These are phyloP conservation scores for Caenorhabditis japonica DNA, from an alignment of 2,888 invertebrate genomes.

Conservation along the genomic window DNA sequence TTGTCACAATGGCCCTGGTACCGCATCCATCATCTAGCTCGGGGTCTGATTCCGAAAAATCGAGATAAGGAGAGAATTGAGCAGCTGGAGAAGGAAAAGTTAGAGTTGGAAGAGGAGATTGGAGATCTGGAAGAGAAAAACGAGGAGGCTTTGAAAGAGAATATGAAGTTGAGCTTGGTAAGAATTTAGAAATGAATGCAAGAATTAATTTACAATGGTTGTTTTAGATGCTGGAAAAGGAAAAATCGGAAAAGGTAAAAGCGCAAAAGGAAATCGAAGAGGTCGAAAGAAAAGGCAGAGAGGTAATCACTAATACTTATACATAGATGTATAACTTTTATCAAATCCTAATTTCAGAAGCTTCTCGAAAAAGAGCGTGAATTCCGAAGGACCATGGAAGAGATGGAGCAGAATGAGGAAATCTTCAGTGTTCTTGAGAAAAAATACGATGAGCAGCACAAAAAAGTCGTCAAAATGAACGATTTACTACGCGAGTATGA, in stretches of 20 bases:
- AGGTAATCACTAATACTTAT: too few species aligned
- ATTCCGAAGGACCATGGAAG: conserved; percentile 61
- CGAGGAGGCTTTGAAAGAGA: conserved; percentile 46
- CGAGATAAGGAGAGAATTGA: conserved; percentile 51
- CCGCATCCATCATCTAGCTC: conserved; percentile 60
- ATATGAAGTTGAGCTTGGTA: conserved; percentile 40
- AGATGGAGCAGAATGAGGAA: conserved; percentile 72
- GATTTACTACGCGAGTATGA: conserved; percentile 69
- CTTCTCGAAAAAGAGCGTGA: conserved; percentile 54
- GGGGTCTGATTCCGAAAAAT: conserved; percentile 67
- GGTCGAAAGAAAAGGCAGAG: conserved; percentile 32
- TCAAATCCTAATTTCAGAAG: conserved; percentile 16
- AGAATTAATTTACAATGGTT: too few species aligned
- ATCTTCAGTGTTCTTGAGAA: conserved; percentile 70
- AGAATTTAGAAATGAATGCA: not conserved
- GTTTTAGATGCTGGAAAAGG: conserved; percentile 25
- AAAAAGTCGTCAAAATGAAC: conserved; percentile 72
- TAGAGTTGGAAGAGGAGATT: conserved; percentile 30
- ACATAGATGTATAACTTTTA: not conserved
- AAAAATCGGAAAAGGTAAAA: conserved; percentile 35
- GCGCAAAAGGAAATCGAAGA: conserved; percentile 38
- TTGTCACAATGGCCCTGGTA: conserved; percentile 72
- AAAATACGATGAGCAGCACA: conserved; percentile 74
- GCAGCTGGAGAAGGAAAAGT: conserved; percentile 45
- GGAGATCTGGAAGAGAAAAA: conserved; percentile 34